Conservation (phyloP, 2,888 invertebrate genomes). For the Pilophorus perplexus region DNA sequence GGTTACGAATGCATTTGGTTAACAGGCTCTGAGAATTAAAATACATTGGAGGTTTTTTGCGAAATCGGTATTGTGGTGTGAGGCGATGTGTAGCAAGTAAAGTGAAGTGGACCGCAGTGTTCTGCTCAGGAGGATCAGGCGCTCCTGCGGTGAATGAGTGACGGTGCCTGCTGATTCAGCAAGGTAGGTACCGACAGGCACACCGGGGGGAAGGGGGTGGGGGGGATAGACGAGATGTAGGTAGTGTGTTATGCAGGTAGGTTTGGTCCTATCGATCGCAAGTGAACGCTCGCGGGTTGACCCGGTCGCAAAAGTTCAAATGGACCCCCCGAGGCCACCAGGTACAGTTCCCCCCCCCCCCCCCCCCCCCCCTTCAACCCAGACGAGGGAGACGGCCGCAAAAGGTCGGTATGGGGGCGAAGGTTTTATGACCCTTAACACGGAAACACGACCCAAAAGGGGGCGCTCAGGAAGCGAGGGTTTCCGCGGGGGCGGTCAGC, state of each 20-base stretch:
- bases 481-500: background rate
- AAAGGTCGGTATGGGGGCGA: too few species aligned
- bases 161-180: too few species aligned
- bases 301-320: constrained; percentile 33
- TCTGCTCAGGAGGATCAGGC: background rate
- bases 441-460: background rate
- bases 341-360: constrained; percentile 1
- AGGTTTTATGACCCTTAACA: background rate
- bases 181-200: too few species aligned
- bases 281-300: constrained; percentile 11
- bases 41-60: too few species aligned
- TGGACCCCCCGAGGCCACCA: constrained; percentile 13
- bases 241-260: background rate
- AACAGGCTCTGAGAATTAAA: too few species aligned
- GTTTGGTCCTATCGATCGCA: constrained; percentile 1
- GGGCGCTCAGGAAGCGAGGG: background rate
- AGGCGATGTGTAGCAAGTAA: too few species aligned
- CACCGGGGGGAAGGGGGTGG: too few species aligned
- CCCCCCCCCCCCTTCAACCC: too few species aligned
- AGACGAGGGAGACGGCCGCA: too few species aligned
- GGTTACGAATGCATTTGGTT: too few species aligned
- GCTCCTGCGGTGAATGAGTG: too few species aligned
- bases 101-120: background rate
- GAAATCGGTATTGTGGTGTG: too few species aligned
- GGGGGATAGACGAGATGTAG: background rate